A percentile compares a stretch with the other conserved stretches of the same genome.
Evolutionary conservation across 1,140 invertebrate species (phyloP).

Genomic region (Drosophila pseudoananassae): DNA sequence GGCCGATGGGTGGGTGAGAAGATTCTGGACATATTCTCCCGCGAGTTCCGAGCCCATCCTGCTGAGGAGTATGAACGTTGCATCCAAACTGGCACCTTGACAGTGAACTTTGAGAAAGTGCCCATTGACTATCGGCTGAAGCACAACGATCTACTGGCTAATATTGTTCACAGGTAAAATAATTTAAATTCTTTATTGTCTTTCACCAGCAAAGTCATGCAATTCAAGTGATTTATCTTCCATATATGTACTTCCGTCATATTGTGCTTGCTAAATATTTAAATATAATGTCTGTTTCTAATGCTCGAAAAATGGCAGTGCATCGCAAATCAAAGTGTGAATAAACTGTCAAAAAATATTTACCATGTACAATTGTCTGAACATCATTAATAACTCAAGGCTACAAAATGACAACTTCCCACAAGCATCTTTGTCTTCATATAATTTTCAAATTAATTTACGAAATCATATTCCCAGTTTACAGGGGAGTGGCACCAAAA

Average conservation of each 20-base stretch:
- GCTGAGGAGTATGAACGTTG: conserved; percentile 96
- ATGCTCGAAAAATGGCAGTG: conserved; percentile 22
- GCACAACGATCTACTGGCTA: conserved; percentile 97
- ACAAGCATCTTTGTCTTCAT: background rate
- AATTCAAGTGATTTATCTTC: conserved; percentile 24
- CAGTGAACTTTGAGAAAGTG: conserved; percentile 97
- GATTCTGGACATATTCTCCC: conserved; percentile 96
- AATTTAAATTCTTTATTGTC: background rate
- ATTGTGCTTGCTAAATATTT: conserved; percentile 8
- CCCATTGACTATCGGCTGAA: conserved; percentile 96
- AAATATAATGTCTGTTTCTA: conserved; percentile 13
- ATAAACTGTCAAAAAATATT: background rate
- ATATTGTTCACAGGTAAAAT: conserved; percentile 96
- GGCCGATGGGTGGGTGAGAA: conserved; percentile 98
- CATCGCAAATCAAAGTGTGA: conserved; percentile 1
- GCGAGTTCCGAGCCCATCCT: conserved; percentile 97
- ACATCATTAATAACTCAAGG: conserved; percentile 1
- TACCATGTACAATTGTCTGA: background rate
- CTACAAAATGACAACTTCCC: background rate
- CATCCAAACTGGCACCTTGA: conserved; percentile 95
- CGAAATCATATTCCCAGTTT: no score
- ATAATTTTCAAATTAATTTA: no score
- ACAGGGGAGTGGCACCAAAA: background rate
- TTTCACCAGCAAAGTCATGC: background rate
- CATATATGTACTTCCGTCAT: conserved; percentile 13